phyloP scores from a whole-genome alignment of 2,113 vertebrate genomes.

The Pimephales promelas region DNA sequence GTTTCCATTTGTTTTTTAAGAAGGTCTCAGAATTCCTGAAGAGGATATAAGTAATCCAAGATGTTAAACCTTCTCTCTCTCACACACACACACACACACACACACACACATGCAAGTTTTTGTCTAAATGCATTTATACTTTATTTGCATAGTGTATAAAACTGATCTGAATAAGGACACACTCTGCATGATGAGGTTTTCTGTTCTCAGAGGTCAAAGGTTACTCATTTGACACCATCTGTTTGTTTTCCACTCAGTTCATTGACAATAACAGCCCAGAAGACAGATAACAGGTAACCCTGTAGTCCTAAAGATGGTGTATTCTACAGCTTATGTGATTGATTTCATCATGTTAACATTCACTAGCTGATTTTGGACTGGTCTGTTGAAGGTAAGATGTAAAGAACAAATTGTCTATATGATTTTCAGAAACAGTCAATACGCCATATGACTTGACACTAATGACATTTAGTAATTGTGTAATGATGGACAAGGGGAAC shows the following conservation, averaged over 20 bases:
- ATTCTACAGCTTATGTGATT: not conserved
- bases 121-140: not conserved
- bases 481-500: not conserved
- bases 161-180: not conserved
- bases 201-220: conserved; percentile 22
- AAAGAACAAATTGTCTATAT: not conserved
- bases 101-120: not conserved
- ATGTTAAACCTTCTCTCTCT: not conserved
- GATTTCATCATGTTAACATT: not conserved
- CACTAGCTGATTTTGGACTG: not conserved
- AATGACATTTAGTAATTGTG: conserved; percentile 29
- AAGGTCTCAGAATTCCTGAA: conserved; percentile 2
- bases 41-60: conserved; percentile 16
- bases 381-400: not conserved
- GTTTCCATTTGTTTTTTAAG: conserved; percentile 9
- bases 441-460: not conserved
- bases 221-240: conserved; percentile 18
- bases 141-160: not conserved
- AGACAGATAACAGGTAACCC: conserved; percentile 2
- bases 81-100: not conserved
- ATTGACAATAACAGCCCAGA: not conserved
- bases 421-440: not conserved
- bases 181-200: not conserved
- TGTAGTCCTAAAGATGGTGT: not conserved
- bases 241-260: conserved; percentile 4